Base-by-base conservation (phyloP, 1,140 invertebrate species). In the Copidosoma floridanum region DNA sequence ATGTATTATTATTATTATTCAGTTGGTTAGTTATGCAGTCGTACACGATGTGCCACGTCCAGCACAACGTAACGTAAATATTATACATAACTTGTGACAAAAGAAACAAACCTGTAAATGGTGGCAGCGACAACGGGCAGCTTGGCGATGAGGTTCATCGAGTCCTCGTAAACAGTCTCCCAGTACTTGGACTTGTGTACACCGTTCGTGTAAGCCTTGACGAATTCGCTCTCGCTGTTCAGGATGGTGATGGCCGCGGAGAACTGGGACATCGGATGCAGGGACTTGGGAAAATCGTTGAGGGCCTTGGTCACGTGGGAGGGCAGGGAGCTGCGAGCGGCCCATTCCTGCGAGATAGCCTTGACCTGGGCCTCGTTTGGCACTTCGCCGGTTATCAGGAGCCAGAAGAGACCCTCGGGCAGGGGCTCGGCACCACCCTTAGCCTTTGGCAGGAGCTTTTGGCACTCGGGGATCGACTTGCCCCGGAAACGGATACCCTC, bases 231-330 rank as follows among this genome's bases (percentile, higher is more conserved):
- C 81, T 98, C 95, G 70, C 89, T 92, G 79, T 97, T 97, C 41
- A 97, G 82, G 3, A 94, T 88, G 11, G 93, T 95, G 60, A 97
- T 88, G 11, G 95, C 96, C 27, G 93, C 89, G 41, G 91, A 90
- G 71, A 98, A 94, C 77, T 98, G 96, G 11, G 94, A 89, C 96
- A 98, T 98, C 0, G 95, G 95, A 73, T 98, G 95, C 24, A 99
- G 79, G 63, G 88, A 87, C 65, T 88, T 87, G n/a, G 97, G 97
- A 81, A 99, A 93, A 75, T 95, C 95, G 80, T 98, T 97, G 63
- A 99, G 80, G 84, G 98, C 91, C 24, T 89, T 94, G 11, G 95
- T 93, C 27, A 99, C 94, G 79, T 98, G 95, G 44, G 89, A 85
- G 1, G 97, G 96, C 5, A 99, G 83, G 73, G 86, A 89, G 74